Percentiles rank a stretch among this genome's conserved stretches.
Conservation (phyloP, 2,113 vertebrate genomes). For the Gobio gobio region DNA sequence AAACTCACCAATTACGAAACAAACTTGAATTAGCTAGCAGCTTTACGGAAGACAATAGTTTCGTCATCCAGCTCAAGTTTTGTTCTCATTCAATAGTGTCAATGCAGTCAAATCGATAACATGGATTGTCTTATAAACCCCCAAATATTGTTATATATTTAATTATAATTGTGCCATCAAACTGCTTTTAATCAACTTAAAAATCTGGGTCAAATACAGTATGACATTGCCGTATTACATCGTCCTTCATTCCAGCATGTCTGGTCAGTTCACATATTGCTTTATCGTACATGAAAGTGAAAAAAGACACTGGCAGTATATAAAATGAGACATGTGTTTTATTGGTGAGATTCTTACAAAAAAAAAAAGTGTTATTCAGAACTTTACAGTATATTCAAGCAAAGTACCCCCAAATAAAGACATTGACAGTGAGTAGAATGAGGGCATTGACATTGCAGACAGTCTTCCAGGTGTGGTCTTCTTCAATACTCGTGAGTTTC, state of each 20-base stretch:
- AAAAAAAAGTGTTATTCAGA: not conserved
- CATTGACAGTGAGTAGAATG: conserved; percentile 80
- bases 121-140: too few species aligned
- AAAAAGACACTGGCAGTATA: not conserved
- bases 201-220: too few species aligned
- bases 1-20: too few species aligned
- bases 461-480: conserved; percentile 80
- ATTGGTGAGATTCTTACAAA: not conserved
- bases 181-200: not conserved
- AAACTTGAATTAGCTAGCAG: too few species aligned
- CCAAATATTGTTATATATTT: too few species aligned
- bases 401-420: conserved; percentile 93
- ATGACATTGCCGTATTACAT: too few species aligned
- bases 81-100: too few species aligned
- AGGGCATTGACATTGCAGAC: conserved; percentile 85
- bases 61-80: too few species aligned
- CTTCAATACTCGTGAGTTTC: conserved; percentile 81
- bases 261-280: too few species aligned
- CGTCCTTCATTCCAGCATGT: too few species aligned
- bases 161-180: not conserved
- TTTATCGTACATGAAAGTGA: not conserved
- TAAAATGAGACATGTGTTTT: not conserved
- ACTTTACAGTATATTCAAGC: conserved; percentile 58
- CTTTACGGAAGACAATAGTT: too few species aligned
- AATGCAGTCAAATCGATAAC: too few species aligned